phyloP scores from a whole-genome alignment of 2,888 invertebrate genomes.

The Linnaemya tessellans region DNA sequence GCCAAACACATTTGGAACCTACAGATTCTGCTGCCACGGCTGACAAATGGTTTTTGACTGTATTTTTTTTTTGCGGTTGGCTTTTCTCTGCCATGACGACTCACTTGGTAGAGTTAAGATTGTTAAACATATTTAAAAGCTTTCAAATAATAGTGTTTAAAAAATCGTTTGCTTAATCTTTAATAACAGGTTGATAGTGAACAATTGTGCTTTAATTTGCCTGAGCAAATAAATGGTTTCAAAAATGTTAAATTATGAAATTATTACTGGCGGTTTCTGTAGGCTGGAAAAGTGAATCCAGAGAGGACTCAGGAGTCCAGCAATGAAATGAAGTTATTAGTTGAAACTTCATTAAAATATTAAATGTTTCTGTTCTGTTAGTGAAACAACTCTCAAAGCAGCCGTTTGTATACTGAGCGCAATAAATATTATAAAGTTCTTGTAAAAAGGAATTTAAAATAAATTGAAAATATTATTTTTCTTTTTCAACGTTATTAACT shows the following conservation, averaged over 20 bases:
- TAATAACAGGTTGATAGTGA: slow-evolving; percentile 43
- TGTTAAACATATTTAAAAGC: slow-evolving; percentile 29
- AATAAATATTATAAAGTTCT: background rate
- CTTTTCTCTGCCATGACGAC: background rate
- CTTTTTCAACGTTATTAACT: background rate
- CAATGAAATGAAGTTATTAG: too few relatives aligned
- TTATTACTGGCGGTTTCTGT: slow-evolving; percentile 7
- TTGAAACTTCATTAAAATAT: too few relatives aligned
- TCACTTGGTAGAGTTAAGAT: slow-evolving; percentile 14
- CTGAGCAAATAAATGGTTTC: slow-evolving; percentile 31
- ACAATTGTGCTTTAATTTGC: slow-evolving; percentile 43
- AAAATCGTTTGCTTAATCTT: slow-evolving; percentile 51
- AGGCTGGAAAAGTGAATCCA: background rate
- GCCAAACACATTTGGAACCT: slow-evolving; percentile 7
- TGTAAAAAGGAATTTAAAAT: background rate
- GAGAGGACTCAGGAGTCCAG: too few relatives aligned
- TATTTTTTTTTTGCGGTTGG: background rate
- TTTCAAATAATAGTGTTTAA: slow-evolving; percentile 52
- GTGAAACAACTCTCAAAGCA: too few relatives aligned
- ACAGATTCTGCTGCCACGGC: slow-evolving; percentile 36
- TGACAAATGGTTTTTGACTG: slow-evolving; percentile 33
- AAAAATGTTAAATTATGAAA: slow-evolving; percentile 6
- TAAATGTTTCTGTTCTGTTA: too few relatives aligned
- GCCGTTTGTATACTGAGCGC: too few relatives aligned
- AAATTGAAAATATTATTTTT: background rate